phyloP scores from a whole-genome alignment of 1,140 invertebrate species.

The Brachionus sp. region DNA sequence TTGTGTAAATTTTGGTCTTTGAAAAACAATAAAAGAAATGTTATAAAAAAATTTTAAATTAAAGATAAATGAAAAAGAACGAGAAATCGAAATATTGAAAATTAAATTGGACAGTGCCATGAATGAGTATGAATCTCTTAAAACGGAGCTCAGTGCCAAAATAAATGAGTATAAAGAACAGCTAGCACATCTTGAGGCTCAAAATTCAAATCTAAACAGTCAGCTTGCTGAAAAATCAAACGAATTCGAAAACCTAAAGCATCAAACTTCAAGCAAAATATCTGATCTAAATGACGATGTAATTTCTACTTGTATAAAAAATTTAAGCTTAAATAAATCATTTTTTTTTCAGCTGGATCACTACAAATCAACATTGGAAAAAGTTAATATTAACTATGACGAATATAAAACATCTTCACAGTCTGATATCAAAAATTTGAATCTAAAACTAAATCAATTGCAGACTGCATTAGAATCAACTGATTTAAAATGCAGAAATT shows the following conservation, averaged over 20 bases:
- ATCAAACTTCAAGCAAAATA: background rate
- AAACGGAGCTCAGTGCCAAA: background rate
- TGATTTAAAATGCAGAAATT: slow-evolving; percentile 32
- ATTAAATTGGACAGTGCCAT: background rate
- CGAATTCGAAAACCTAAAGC: background rate
- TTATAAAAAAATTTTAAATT: no score
- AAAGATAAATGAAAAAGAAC: slow-evolving; percentile 3
- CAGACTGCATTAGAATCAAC: slow-evolving; percentile 14
- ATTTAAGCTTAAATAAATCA: background rate
- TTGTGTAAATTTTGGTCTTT: no score
- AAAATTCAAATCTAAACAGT: background rate
- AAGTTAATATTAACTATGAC: background rate
- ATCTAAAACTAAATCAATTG: background rate
- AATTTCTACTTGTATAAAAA: background rate
- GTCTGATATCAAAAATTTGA: slow-evolving; percentile 9
- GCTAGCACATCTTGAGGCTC: background rate
- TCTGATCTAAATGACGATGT: slow-evolving; percentile 1
- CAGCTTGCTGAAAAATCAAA: background rate
- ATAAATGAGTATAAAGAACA: slow-evolving; percentile 18
- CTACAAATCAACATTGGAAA: slow-evolving; percentile 14
- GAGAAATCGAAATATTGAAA: background rate
- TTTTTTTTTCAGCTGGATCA: slow-evolving; percentile 1
- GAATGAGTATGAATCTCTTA: background rate
- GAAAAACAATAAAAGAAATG: no score
- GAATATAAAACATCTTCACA: background rate